phyloP scores from a whole-genome alignment of 2,113 vertebrate genomes.

The Microtus pennsylvanicus region DNA sequence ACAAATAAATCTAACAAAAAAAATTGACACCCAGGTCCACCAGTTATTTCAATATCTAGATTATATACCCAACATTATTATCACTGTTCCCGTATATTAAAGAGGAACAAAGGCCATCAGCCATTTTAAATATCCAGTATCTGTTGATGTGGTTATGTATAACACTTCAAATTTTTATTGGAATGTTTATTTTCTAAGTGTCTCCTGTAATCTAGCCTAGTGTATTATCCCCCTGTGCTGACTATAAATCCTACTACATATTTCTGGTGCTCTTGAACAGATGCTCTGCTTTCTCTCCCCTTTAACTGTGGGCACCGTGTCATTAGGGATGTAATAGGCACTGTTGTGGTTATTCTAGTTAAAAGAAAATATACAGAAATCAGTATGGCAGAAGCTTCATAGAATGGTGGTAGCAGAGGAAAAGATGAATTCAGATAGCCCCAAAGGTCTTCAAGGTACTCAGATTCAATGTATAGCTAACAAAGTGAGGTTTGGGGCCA shows the following conservation, averaged over 20 bases:
- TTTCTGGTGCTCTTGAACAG: conserved; percentile 28
- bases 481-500: neutral
- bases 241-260: conserved; percentile 37
- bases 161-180: conserved; percentile 30
- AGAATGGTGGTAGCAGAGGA: neutral
- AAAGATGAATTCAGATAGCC: neutral
- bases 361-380: conserved; percentile 13
- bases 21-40: neutral
- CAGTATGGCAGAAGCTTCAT: neutral
- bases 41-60: conserved; percentile 48
- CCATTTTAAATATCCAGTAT: conserved; percentile 48
- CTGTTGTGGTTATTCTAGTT: conserved; percentile 17
- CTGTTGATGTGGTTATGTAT: conserved; percentile 44
- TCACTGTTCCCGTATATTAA: neutral
- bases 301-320: neutral
- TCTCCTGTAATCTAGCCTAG: conserved; percentile 43
- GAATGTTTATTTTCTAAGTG: conserved; percentile 47
- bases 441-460: neutral
- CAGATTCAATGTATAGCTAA: neutral
- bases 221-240: conserved; percentile 43
- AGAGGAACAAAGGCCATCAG: conserved; percentile 31
- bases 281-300: neutral
- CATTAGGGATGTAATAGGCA: conserved; percentile 38
- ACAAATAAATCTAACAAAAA: neutral
- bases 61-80: neutral